These are phyloP conservation scores for Colossoma macropomum DNA, from an alignment of 2,113 vertebrate genomes.

Conservation along the genomic window DNA sequence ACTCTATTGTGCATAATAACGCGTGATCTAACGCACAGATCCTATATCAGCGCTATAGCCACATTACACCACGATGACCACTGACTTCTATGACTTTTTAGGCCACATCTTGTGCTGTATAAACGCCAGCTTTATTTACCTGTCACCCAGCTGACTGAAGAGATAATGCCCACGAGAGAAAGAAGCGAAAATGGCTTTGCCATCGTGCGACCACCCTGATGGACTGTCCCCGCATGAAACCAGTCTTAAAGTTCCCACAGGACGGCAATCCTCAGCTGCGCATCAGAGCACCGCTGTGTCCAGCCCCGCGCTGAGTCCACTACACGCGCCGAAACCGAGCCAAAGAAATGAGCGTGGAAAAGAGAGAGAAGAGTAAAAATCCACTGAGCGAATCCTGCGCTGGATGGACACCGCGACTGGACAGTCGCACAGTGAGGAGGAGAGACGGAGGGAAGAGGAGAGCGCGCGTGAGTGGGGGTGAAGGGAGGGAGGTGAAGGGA, in stretches of 20 bases:
- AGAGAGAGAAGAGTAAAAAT: neutral
- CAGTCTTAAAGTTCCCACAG: constrained; percentile 63
- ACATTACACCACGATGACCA: no score
- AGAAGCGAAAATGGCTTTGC: constrained; percentile 60
- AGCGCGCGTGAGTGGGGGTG: no score
- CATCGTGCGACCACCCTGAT: constrained; percentile 68
- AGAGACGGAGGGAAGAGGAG: neutral
- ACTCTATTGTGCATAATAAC: no score
- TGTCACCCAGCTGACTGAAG: constrained; percentile 60
- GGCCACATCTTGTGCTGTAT: neutral
- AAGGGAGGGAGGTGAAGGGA: no score
- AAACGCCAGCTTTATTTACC: constrained; percentile 63
- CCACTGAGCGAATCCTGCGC: constrained; percentile 12
- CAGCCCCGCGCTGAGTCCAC: neutral
- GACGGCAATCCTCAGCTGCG: constrained; percentile 35
- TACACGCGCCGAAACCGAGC: no score
- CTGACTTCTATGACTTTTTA: neutral
- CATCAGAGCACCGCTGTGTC: neutral
- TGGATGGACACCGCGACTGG: neutral
- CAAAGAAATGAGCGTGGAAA: no score
- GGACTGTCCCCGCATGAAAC: constrained; percentile 58
- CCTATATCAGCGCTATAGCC: no score
- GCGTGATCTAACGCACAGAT: no score
- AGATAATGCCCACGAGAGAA: constrained; percentile 65
- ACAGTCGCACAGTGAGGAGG: neutral